Evolutionary conservation across 2,113 vertebrate species (phyloP).

Genomic region (Rhea pennata): DNA sequence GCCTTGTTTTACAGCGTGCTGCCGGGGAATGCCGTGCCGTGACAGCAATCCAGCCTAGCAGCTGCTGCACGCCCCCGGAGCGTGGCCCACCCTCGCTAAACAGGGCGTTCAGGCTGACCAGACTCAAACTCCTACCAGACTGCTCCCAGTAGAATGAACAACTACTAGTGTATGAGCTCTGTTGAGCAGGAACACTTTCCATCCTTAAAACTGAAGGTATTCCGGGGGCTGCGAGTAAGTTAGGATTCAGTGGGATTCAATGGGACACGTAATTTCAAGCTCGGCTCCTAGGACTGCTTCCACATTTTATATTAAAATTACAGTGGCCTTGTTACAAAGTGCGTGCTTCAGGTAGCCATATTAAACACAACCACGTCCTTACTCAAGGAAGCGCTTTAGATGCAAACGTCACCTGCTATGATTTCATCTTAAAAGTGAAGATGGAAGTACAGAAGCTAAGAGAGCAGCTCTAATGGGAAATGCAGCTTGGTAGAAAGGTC

Average conservation of each 20-base stretch:
- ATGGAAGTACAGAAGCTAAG: neutral
- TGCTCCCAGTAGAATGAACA: neutral
- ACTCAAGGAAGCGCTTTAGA: neutral
- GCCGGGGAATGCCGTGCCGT: neutral
- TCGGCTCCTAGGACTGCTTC: neutral
- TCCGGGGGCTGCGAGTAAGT: neutral
- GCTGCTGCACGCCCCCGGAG: accelerated
- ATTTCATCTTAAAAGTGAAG: neutral
- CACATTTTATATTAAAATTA: neutral
- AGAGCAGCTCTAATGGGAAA: neutral
- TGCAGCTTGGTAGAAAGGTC: neutral
- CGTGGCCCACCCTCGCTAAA: neutral
- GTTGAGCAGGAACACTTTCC: neutral
- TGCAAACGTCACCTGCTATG: neutral
- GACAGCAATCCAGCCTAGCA: neutral
- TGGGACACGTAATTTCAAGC: neutral
- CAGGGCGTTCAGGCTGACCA: neutral
- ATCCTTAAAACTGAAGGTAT: neutral
- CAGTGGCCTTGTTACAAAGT: neutral
- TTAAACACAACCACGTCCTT: neutral
- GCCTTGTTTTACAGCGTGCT: neutral
- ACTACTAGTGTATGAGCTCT: neutral
- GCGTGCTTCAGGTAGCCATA: neutral
- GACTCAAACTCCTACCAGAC: neutral
- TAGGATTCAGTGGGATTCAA: neutral